Evolutionary conservation across 35 echinoderm and acorn worm genomes (phyloP), one percentile per base, ranked within the genome.

Genomic region (Lytechinus pictus): DNA sequence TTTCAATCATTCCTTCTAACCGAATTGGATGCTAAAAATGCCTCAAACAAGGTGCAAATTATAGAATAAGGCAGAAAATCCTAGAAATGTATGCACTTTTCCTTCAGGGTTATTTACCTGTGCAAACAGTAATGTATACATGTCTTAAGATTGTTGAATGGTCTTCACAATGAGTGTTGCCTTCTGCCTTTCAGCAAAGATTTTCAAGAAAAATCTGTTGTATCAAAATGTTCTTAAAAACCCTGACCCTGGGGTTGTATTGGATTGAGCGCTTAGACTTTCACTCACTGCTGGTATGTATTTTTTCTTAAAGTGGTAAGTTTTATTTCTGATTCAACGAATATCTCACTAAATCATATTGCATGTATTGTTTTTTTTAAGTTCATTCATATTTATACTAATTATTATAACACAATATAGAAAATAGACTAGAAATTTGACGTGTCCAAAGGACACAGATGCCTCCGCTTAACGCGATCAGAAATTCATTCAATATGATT

Each of bases 101-200:
- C 66, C 66, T n/a, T 16, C n/a, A 79, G 66, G 66, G 66, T 79
- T 79, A n/a, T 79, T 79, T 79, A 79, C 66, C 14, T n/a, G 66
- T 79, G 66, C n/a, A 79, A 79, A 79, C n/a, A 79, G 66, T 79
- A 79, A 79, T 79, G 66, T n/a, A 79, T 79, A 79, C 66, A 79
- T 79, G 66, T 79, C 66, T 79, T n/a, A 24, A 2, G 66, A 19
- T 7, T 79, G 66, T 6, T 79, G 66, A 79, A 79, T 79, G 21
- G 66, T n/a, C 19, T 14, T 24, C 66, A 79, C 66, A 79, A 79
- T 24, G 66, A 24, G 66, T 79, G 66, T n/a, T 79, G 8, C 66
- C 66, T 79, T 79, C 66, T 79, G 21, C 66, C 66, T 79, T 79
- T 79, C 66, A 79, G 66, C 66, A 19, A 4, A 79, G 66, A 79